These are phyloP conservation scores for Noctilio leporinus DNA, from an alignment of 2,113 vertebrate genomes.

Conservation along the genomic window DNA sequence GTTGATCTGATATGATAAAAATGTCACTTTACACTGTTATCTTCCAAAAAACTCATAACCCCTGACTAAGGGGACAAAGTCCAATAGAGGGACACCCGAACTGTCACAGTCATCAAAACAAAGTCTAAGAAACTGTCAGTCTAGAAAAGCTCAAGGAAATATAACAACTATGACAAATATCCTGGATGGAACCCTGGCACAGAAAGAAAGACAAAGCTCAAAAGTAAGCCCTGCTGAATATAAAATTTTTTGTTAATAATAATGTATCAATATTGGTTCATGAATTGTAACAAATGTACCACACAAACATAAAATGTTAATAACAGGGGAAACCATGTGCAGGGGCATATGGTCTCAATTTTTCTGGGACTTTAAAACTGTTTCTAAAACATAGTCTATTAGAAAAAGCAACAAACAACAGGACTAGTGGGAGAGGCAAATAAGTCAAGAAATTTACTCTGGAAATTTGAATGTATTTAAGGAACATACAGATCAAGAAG, in stretches of 20 bases:
- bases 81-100: background rate
- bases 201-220: background rate
- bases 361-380: background rate
- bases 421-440: background rate
- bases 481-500: background rate
- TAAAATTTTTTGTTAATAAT: background rate
- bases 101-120: background rate
- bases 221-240: background rate
- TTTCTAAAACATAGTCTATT: background rate
- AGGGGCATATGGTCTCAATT: background rate
- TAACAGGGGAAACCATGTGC: background rate
- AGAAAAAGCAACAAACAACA: background rate
- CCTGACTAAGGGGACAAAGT: background rate
- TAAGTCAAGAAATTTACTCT: background rate
- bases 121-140: background rate
- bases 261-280: background rate
- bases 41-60: background rate
- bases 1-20: background rate
- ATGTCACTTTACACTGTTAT: background rate
- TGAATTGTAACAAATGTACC: background rate
- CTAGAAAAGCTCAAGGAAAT: background rate
- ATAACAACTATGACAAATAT: background rate
- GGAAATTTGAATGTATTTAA: background rate
- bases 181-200: background rate
- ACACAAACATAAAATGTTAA: background rate